phyloP scores from a whole-genome alignment of 2,113 vertebrate genomes.

The Lepus europaeus region DNA sequence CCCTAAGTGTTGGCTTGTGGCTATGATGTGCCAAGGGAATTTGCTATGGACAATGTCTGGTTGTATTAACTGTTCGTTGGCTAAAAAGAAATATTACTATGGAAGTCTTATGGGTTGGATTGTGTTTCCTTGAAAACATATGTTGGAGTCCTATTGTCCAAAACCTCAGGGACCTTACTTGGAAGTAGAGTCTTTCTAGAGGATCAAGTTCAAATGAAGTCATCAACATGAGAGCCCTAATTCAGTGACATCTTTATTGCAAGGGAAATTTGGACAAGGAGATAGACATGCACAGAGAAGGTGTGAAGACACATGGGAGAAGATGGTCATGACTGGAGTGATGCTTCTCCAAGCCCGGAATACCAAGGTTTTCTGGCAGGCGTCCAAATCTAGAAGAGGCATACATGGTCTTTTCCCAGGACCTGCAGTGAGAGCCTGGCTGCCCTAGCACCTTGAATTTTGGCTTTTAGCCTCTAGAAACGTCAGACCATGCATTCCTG shows the following conservation, averaged over 20 bases:
- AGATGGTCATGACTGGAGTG: neutral
- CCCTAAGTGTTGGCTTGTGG: neutral
- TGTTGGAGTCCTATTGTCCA: neutral
- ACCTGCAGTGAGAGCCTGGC: neutral
- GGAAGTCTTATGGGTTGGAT: neutral
- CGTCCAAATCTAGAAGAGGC: neutral
- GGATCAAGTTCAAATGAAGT: neutral
- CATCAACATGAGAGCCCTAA: too few relatives aligned
- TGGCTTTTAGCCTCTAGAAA: neutral
- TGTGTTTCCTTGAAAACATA: neutral
- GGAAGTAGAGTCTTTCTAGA: neutral
- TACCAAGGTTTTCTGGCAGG: neutral
- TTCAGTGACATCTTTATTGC: neutral
- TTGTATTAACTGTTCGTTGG: neutral
- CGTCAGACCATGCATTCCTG: neutral
- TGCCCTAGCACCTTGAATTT: neutral
- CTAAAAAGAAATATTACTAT: neutral
- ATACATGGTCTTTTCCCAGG: neutral
- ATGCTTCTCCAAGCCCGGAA: neutral
- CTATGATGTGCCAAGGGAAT: neutral
- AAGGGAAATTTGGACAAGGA: neutral
- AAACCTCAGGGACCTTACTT: neutral
- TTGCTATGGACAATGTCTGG: neutral
- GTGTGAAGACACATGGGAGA: neutral
- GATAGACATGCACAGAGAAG: neutral